Base-by-base conservation (phyloP, 1,140 invertebrate species). In the Drosophila pectinifera region DNA sequence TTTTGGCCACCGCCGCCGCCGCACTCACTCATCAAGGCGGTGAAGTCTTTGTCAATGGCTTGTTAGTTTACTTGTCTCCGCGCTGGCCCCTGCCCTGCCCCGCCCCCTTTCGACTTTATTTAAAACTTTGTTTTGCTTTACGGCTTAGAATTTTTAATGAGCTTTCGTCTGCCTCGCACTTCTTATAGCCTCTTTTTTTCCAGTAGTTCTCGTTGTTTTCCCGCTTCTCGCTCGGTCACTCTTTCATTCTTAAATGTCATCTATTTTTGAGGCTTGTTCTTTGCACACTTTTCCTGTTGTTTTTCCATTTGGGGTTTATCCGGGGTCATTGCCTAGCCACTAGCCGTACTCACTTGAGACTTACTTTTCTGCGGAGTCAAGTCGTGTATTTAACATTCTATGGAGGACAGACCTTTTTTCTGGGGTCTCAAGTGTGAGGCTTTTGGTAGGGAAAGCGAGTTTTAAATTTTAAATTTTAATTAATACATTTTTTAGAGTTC, bases 51-150 rank as follows among this genome's bases (percentile, higher is more conserved):
- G 79, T 88, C 83, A 88, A 88, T 88, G 75, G 79, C 83, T 86
- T 86, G 83, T 88, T 86, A 88, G 83, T 85, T 79, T 75, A 63
- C 75, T 75, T 86, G 82, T 78, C 74, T 78, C 22, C 42, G 13
- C n/a, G n/a, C n/a, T n/a, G n/a, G n/a, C n/a, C n/a, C n/a, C n/a
- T n/a, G n/a, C n/a, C n/a, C 36, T 36, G 8, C 26, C 20, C 56
- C 36, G 5, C 18, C 42, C 61, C 24, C 24, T 53, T 48, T 63
- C 63, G 83, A 86, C 80, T 88, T 89, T 88, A 78, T 79, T 86
- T 83, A 83, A 86, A 86, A 86, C 83, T 86, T 88, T 88, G 75
- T 89, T 88, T 88, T 88, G 79, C 83, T 83, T 83, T 88, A 88
- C 79, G 51, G 83, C 83, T 88, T 80, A 88, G 83, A 88, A 88